phyloP scores from a whole-genome alignment of 2,888 invertebrate genomes.

The Ormyrus pomaceus region DNA sequence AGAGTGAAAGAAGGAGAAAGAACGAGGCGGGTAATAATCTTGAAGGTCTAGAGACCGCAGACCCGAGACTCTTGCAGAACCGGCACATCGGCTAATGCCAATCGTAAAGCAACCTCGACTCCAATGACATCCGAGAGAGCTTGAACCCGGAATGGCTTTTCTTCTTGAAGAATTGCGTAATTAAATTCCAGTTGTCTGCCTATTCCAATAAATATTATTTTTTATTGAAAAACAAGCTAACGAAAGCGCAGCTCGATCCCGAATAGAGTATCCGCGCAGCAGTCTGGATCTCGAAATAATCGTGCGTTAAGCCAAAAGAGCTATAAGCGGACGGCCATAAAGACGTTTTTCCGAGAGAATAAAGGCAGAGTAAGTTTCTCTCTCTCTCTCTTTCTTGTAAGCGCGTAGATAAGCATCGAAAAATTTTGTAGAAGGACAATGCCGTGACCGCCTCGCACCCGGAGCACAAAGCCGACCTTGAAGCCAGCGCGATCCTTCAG shows the following conservation, averaged over 20 bases:
- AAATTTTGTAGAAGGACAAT: not conserved
- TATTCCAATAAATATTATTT: too few species aligned
- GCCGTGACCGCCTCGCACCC: conserved; percentile 35
- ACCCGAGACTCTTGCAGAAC: conserved; percentile 8
- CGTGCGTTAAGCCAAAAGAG: too few species aligned
- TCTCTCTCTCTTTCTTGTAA: not conserved
- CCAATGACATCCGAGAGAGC: too few species aligned
- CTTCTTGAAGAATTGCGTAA: too few species aligned
- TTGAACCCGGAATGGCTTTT: too few species aligned
- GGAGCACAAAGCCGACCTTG: conserved; percentile 50
- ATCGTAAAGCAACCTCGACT: conserved; percentile 8
- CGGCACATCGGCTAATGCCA: conserved; percentile 7
- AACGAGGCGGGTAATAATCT: conserved; percentile 26
- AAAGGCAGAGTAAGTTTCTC: conserved; percentile 1
- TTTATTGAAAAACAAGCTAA: too few species aligned
- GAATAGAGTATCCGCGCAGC: not conserved
- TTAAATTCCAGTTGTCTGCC: too few species aligned
- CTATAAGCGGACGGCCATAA: conserved; percentile 26
- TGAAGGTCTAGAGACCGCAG: conserved; percentile 10
- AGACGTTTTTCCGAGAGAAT: conserved; percentile 13
- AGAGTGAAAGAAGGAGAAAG: conserved; percentile 7
- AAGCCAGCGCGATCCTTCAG: not conserved
- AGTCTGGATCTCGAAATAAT: too few species aligned
- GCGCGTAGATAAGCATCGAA: not conserved
- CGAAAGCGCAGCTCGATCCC: not conserved